Evolutionary conservation across 2,888 invertebrate species (phyloP), one percentile per base, ranked within the genome.

Genomic region (Eurytoma californica): DNA sequence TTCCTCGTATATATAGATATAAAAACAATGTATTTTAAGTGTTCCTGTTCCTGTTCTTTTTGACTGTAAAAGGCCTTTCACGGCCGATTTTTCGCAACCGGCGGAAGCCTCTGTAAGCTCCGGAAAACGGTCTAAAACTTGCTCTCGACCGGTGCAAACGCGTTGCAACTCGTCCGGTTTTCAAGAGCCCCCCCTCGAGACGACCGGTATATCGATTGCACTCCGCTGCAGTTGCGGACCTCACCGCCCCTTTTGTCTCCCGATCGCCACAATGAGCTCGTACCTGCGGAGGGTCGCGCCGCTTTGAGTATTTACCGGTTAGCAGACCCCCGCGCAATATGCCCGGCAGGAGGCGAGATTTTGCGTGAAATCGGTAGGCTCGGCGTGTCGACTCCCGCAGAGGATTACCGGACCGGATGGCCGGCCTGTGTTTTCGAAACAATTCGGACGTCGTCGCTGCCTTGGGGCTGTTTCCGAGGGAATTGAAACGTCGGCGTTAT

Each of bases 141-240:
- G 28, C 63, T n/a, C 30, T 0, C 39, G 14, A 30, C 39, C 9
- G 39, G n/a, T 30, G 30, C 9, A 65, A 13, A 14, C 65, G 49
- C 49, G n/a, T 39, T 39, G 39, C 39, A 39, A 7, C 47, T 16
- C 16, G 39, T 20, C 47, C 65, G 12, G 63, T 18, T 0, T 14
- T 49, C 63, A 58, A 76, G 69, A 13, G 53, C 47, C 12, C 47
- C 24, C 63, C 65, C 68, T 78, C 67, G 51, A 77, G 67, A 70
- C 61, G 63, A 47, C 63, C 47, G 47, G n/a, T 9, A 66, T 80
- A 82, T 83, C 82, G 78, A 80, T 80, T 75, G 79, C 79, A 80
- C 82, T 75, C 81, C 73, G 51, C 77, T 53, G 79, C 81, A 78
- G 24, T 63, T 47, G 0, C n/a, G 51, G 14, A 16, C 2, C 16